Evolutionary conservation across 2,888 invertebrate genomes (phyloP).

Genomic region (Folsomia manolachei): DNA sequence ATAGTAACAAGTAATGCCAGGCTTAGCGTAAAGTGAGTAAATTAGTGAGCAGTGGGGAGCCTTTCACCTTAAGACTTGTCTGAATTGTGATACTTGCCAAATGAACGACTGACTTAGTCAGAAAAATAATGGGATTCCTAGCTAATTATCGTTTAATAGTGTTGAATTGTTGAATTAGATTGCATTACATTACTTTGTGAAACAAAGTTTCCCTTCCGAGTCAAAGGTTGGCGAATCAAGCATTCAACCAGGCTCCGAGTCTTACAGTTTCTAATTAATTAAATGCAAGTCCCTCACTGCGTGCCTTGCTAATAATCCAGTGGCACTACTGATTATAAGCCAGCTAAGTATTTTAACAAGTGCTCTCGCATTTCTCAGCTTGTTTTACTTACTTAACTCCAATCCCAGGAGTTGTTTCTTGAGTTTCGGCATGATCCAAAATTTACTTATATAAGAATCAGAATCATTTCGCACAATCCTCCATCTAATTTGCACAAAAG

Average conservation of each 20-base stretch:
- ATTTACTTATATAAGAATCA: not conserved
- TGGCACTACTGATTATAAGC: not conserved
- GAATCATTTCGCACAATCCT: slow-evolving; percentile 22
- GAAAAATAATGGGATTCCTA: slow-evolving; percentile 17
- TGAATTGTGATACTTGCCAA: too few species aligned
- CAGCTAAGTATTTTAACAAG: too few species aligned
- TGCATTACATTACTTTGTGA: too few species aligned
- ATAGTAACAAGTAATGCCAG: not conserved
- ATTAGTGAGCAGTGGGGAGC: not conserved
- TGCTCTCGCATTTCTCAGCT: too few species aligned
- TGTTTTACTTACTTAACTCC: too few species aligned
- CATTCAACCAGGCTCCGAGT: not conserved
- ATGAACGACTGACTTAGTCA: not conserved
- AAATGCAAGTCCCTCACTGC: slow-evolving; percentile 18
- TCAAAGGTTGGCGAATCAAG: not conserved
- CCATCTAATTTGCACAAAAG: slow-evolving; percentile 13
- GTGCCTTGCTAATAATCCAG: not conserved
- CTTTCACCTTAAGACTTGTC: too few species aligned
- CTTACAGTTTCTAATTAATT: slow-evolving; percentile 14
- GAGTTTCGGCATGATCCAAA: slow-evolving; percentile 10
- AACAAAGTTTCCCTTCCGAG: too few species aligned
- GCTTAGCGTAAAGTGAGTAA: not conserved
- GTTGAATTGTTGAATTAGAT: not conserved
- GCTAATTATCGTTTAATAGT: slow-evolving; percentile 20
- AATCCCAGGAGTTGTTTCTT: too few species aligned